phyloP scores from a whole-genome alignment of 2,888 invertebrate species.

The Dyspetes luteomarginatus region DNA sequence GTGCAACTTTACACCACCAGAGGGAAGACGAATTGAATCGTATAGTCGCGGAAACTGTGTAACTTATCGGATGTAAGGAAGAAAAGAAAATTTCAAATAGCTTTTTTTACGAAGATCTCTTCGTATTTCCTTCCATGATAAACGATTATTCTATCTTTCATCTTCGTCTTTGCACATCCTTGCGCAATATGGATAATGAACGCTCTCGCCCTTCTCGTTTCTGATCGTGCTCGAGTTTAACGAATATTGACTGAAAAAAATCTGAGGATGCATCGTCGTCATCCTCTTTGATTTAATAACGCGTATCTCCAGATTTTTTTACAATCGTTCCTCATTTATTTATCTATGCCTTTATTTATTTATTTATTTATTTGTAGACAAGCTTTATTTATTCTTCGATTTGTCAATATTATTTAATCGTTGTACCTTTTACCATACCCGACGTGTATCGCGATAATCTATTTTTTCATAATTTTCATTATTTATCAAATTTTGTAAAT shows the following conservation, averaged over 20 bases:
- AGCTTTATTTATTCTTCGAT: slow-evolving; percentile 41
- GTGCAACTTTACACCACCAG: background rate
- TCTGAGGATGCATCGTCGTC: background rate
- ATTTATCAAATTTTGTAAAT: slow-evolving; percentile 44
- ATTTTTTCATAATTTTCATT: slow-evolving; percentile 20
- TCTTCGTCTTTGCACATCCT: slow-evolving; percentile 21
- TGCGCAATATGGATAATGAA: slow-evolving; percentile 18
- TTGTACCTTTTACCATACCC: background rate
- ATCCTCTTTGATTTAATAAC: background rate
- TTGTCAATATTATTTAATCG: slow-evolving; percentile 29
- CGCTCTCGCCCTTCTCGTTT: slow-evolving; percentile 17
- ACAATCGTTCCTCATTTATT: background rate
- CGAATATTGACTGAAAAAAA: slow-evolving; percentile 13
- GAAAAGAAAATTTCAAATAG: slow-evolving; percentile 29
- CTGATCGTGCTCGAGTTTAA: slow-evolving; percentile 6
- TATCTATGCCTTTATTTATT: slow-evolving; percentile 2
- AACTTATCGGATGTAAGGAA: slow-evolving; percentile 32
- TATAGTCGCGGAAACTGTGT: slow-evolving; percentile 16
- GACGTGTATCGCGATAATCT: background rate
- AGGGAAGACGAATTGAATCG: slow-evolving; percentile 24
- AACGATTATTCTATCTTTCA: slow-evolving; percentile 37
- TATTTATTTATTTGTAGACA: slow-evolving; percentile 47
- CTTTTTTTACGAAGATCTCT: slow-evolving; percentile 28
- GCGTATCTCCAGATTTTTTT: background rate
- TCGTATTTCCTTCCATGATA: slow-evolving; percentile 45